Percentiles rank a stretch among this genome's conserved stretches.
Evolutionary conservation across 2,797 vertebrate species (phyloP).

Genomic region (Intellagama lesueurii): DNA sequence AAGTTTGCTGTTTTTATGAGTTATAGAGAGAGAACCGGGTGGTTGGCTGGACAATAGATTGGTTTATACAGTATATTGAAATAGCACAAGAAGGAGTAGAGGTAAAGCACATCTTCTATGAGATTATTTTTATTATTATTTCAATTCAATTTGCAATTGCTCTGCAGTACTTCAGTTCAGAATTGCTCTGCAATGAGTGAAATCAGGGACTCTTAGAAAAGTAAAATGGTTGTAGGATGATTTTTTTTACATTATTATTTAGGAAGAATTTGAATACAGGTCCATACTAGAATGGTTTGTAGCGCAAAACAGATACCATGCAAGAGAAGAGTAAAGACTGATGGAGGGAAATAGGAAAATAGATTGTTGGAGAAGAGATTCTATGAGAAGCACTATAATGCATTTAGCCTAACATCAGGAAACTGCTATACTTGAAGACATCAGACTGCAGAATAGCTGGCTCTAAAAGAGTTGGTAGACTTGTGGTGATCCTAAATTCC

Average conservation of each 20-base stretch:
- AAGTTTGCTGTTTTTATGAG: neutral
- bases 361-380: neutral
- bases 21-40: slow-evolving; percentile 7
- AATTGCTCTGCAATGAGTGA: neutral
- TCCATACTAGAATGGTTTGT: neutral
- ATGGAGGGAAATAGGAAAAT: neutral
- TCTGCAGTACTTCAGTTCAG: neutral
- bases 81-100: neutral
- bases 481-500: neutral
- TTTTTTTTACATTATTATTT: neutral
- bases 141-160: neutral
- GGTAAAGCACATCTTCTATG: neutral
- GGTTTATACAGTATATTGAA: slow-evolving; percentile 1
- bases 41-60: neutral
- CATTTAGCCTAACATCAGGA: neutral
- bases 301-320: neutral
- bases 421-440: neutral
- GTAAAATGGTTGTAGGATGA: neutral
- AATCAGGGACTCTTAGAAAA: neutral
- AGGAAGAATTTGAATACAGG: neutral
- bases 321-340: too few relatives aligned
- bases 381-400: neutral
- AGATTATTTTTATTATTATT: neutral
- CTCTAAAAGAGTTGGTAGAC: neutral
- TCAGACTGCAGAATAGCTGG: neutral